Base-by-base conservation (phyloP, 1,140 invertebrate genomes). In the Drosophila equinoxialis region DNA sequence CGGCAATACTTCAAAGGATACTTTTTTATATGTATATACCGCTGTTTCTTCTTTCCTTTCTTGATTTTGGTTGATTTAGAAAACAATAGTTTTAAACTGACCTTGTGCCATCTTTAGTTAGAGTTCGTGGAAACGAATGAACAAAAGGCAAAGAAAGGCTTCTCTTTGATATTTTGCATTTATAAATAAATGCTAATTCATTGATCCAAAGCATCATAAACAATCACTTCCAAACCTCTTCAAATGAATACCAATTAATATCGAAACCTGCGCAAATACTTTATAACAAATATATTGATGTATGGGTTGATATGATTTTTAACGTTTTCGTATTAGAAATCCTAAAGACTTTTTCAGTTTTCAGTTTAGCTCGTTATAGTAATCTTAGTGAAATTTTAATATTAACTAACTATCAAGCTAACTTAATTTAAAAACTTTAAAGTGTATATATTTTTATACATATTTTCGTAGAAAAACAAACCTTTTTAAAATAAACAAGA, bases 1-100 rank as follows among this genome's bases (percentile, higher is more conserved):
- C 83, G 84, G 79, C 76, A 14, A 51, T 68, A 89, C 80, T 89
- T 86, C 83, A 87, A 89, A 87, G 83, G 77, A 84, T 42, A 74
- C 68, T 10, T 51, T 23, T 20, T 23, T 48, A 20, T 48, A 48
- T 48, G 45, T 17, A 48, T 48, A 48, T 48, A 48, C 45, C 45
- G 45, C 45, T 48, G 45, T 8, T 48, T 48, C 7, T 35, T 17
- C 17, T 58, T 58, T 33, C 30, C 8, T 8, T 30, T 30, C 23
- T 33, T 8, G 6, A 30, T 35, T 35, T n/a, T 14, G 26, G 13
- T 33, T 37, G 30, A 35, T 51, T 51, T 51, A 11, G 45, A 51
- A 59, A 59, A 59, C 57, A 59, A 59, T 59, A 59, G 57, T 39
- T 17, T 17, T 33, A 10, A 59, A 20, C 33, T 59, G 33, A 59